Evolutionary conservation across 1,140 invertebrate species (phyloP), one percentile per base, ranked within the genome.

Genomic region (Listronotus bonariensis): DNA sequence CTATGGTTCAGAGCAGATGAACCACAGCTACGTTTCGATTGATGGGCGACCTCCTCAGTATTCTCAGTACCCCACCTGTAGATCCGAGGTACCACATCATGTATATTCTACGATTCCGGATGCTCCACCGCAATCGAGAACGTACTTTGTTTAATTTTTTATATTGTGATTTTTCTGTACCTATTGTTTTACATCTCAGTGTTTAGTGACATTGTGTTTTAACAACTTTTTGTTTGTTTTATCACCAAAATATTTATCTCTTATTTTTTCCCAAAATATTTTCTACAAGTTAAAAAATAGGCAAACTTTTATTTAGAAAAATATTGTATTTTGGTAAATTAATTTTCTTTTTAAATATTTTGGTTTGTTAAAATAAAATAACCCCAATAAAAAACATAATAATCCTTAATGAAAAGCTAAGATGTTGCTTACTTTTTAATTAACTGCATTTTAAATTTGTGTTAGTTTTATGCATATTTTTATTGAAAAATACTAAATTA

Each of bases 81-180:
- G 74, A 43, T 43, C 18, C 9, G 69, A 73, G 45, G 26, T 66
- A 26, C 71, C 75, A 0, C 76, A 77, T 61, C 78, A 79, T 48
- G 76, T 79, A 14, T 79, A 79, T 59, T 78, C 77, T 1, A 78
- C 78, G 17, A 79, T 79, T 66, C 77, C 78, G 8, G 78, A 79
- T 49, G 68, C 68, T 9, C 71, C 74, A 70, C 71, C 72, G n/a
- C 76, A 77, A 54, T 69, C 75, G 14, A 71, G 77, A 61, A 79
- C 78, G 57, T 79, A 79, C 56, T 79, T 79, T 68, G 78, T 79
- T 43, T 79, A 77, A 68, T 48, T 66, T 60, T 68, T 43, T 68
- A 53, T 64, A 32, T 42, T 26, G 38, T 57, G 57, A 54, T 48
- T 38, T 54, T 41, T 34, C 34, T 10, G 15, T 17, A 14, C 45